phyloP scores from a whole-genome alignment of 2,888 invertebrate species.

The Lasiommata megera region DNA sequence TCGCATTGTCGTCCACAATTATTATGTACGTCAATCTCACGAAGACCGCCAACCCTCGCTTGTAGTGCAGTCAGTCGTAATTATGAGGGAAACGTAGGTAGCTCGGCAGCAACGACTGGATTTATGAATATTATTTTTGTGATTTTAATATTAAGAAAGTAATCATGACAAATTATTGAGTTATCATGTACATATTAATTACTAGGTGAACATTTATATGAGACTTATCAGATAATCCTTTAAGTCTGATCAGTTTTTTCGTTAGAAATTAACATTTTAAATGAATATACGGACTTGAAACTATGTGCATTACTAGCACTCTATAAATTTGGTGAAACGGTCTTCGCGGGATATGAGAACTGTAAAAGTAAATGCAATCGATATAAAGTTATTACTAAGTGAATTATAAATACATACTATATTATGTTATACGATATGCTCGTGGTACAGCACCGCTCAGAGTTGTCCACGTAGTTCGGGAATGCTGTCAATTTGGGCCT shows the following conservation, averaged over 20 bases:
- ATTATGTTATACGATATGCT: neutral
- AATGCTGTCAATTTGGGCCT: neutral
- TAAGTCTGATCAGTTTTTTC: no score
- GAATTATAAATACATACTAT: neutral
- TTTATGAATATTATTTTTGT: neutral
- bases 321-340: neutral
- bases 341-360: neutral
- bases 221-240: no score
- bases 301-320: neutral
- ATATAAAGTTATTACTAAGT: conserved; percentile 1
- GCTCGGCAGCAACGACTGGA: neutral
- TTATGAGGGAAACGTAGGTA: neutral
- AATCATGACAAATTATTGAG: neutral
- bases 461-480: neutral
- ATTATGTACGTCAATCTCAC: neutral
- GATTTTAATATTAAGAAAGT: neutral
- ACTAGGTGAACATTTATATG: neutral
- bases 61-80: no score
- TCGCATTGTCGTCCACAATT: conserved; percentile 13
- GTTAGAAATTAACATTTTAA: no score
- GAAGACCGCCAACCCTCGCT: neutral
- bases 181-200: neutral
- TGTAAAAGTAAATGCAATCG: conserved; percentile 12
- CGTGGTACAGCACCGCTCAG: neutral
- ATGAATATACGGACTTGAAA: no score